Conservation (phyloP, 2,888 invertebrate species). For the Tubulanus polymorphus region DNA sequence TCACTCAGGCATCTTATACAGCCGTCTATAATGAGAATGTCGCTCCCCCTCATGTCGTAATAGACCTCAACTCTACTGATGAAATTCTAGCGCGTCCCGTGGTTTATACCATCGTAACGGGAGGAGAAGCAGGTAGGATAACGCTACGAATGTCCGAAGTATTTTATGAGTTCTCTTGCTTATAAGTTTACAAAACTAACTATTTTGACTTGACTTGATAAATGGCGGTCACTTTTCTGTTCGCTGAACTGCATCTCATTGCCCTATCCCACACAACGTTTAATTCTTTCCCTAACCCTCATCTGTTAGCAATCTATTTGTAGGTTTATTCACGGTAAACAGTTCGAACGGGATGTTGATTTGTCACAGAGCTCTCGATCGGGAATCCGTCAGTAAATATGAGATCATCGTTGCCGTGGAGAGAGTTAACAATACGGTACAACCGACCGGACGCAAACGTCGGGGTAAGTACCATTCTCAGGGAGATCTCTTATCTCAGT, state of each 20-base stretch:
- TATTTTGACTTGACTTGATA: too few relatives aligned
- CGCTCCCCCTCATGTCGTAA: not conserved
- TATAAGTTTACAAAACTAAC: too few relatives aligned
- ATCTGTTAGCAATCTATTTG: too few relatives aligned
- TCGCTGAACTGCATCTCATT: too few relatives aligned
- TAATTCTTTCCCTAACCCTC: too few relatives aligned
- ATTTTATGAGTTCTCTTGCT: too few relatives aligned
- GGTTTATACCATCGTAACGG: not conserved
- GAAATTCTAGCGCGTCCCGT: not conserved
- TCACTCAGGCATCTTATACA: not conserved
- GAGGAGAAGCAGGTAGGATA: not conserved
- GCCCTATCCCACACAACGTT: too few relatives aligned
- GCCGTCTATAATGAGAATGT: not conserved
- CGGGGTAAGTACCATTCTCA: too few relatives aligned
- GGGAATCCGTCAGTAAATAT: not conserved
- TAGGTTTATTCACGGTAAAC: not conserved
- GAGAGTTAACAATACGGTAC: not conserved
- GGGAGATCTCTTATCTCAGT: too few relatives aligned
- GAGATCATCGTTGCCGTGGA: not conserved
- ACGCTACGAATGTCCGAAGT: too few relatives aligned
- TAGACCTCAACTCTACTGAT: not conserved
- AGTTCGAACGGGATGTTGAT: not conserved
- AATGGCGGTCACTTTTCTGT: too few relatives aligned
- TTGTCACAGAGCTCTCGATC: not conserved
- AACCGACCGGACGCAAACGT: not conserved